These are phyloP conservation scores for Ornithorhynchus anatinus DNA, from an alignment of 2,113 vertebrate species.

Conservation along the genomic window DNA sequence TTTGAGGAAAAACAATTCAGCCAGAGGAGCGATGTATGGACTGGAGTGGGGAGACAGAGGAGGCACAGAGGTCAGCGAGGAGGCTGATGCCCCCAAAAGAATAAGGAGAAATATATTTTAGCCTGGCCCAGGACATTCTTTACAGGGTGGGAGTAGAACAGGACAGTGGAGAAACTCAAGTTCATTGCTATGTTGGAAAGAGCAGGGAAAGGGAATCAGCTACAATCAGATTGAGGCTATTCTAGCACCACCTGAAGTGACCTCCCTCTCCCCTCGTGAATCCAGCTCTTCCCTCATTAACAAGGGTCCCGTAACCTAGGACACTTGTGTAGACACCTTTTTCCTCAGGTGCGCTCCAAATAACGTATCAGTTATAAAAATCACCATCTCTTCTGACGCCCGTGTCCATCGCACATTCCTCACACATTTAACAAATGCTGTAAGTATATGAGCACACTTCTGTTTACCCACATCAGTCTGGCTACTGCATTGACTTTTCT, in stretches of 20 bases:
- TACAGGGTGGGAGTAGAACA: too few species aligned
- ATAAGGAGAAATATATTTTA: too few species aligned
- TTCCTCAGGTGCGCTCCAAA: not conserved
- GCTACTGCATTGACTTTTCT: not conserved
- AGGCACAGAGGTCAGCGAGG: too few species aligned
- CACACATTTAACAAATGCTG: not conserved
- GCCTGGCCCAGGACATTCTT: too few species aligned
- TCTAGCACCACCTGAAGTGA: not conserved
- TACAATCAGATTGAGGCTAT: not conserved
- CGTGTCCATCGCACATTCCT: not conserved
- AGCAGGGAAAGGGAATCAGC: not conserved
- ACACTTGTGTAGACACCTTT: conserved; percentile 19
- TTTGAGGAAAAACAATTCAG: too few species aligned
- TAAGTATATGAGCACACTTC: rapidly evolving
- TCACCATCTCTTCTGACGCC: not conserved
- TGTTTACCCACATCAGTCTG: not conserved
- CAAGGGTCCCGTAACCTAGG: conserved; percentile 21
- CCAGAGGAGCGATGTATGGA: too few species aligned
- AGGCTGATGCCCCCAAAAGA: too few species aligned
- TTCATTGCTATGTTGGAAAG: not conserved
- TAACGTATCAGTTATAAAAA: not conserved
- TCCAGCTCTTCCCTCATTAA: conserved; percentile 22
- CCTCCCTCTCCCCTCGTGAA: not conserved
- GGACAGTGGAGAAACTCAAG: too few species aligned
- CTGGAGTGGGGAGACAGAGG: too few species aligned